These are phyloP conservation scores for Pseudochaenichthys georgianus DNA, from an alignment of 2,797 vertebrate species.

Conservation along the genomic window DNA sequence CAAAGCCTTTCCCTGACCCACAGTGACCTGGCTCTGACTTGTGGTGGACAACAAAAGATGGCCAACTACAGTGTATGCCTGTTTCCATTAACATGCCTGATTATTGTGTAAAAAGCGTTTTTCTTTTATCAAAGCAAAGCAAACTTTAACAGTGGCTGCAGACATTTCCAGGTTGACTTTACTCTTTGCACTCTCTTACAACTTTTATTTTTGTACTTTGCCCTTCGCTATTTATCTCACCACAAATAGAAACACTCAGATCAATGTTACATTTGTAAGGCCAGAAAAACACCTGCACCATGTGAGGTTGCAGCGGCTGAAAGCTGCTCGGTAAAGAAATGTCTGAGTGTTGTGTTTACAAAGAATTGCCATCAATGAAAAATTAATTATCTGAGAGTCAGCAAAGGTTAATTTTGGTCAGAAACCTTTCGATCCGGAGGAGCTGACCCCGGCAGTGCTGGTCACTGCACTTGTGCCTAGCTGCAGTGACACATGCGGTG, in stretches of 20 bases:
- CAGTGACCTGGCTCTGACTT: slow-evolving; percentile 63
- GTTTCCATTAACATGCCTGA: slow-evolving; percentile 7
- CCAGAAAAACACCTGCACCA: slow-evolving; percentile 13
- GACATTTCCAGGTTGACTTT: not conserved
- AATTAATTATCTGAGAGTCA: slow-evolving; percentile 95
- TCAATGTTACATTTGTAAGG: not conserved
- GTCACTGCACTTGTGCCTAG: slow-evolving; percentile 86
- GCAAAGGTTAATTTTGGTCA: slow-evolving; percentile 94
- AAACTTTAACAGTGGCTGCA: not conserved
- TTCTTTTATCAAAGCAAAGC: not conserved
- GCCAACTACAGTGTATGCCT: slow-evolving; percentile 37
- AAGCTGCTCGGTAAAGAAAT: slow-evolving; percentile 46
- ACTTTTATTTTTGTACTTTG: slow-evolving; percentile 3
- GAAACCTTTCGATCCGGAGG: slow-evolving; percentile 93
- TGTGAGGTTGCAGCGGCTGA: slow-evolving; percentile 26
- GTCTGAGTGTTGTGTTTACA: slow-evolving; percentile 68
- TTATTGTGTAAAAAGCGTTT: slow-evolving; percentile 25
- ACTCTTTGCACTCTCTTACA: not conserved
- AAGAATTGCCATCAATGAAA: slow-evolving; percentile 90
- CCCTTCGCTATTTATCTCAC: slow-evolving; percentile 11
- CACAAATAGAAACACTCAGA: not conserved
- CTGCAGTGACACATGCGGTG: slow-evolving; percentile 86
- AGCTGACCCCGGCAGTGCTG: slow-evolving; percentile 88
- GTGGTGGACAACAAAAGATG: slow-evolving; percentile 61
- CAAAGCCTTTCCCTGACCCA: slow-evolving; percentile 72